Conservation (phyloP, 2,113 vertebrate genomes). For the Clarias magur region DNA sequence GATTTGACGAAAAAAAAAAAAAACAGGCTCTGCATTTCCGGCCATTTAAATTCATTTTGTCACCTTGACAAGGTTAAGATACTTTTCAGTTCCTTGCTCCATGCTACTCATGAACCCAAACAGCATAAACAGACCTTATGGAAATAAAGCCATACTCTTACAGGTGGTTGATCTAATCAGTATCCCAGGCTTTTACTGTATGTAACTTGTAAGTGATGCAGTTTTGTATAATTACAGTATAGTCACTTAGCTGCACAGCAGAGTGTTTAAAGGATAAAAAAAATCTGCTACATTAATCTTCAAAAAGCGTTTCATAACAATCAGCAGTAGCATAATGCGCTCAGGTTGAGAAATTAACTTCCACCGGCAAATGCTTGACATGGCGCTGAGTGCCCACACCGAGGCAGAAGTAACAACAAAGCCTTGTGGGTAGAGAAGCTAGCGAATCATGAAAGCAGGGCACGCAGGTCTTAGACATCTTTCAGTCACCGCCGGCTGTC, state of each 20-base stretch:
- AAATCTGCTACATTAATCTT: background rate
- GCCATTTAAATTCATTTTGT: too few relatives aligned
- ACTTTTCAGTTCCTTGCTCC: too few relatives aligned
- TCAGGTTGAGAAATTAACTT: conserved; percentile 2
- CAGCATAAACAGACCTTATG: too few relatives aligned
- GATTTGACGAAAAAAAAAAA: too few relatives aligned
- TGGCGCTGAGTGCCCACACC: background rate
- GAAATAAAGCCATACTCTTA: too few relatives aligned
- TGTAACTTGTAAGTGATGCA: background rate
- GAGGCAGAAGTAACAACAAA: conserved; percentile 1
- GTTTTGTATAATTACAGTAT: background rate
- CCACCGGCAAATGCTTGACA: background rate
- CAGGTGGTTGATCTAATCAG: too few relatives aligned
- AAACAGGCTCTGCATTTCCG: too few relatives aligned
- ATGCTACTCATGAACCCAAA: too few relatives aligned
- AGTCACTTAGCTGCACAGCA: background rate
- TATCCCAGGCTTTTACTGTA: too few relatives aligned
- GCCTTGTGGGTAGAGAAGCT: background rate
- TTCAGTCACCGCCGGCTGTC: background rate
- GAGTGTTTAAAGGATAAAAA: background rate
- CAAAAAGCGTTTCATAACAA: background rate
- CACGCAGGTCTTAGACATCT: background rate
- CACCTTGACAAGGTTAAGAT: too few relatives aligned
- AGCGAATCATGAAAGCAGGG: conserved; percentile 1
- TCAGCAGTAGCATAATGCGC: background rate